A percentile compares a stretch with the other conserved stretches of the same genome.
Evolutionary conservation across 1,140 invertebrate species (phyloP).

Genomic region (Drosophila azteca): DNA sequence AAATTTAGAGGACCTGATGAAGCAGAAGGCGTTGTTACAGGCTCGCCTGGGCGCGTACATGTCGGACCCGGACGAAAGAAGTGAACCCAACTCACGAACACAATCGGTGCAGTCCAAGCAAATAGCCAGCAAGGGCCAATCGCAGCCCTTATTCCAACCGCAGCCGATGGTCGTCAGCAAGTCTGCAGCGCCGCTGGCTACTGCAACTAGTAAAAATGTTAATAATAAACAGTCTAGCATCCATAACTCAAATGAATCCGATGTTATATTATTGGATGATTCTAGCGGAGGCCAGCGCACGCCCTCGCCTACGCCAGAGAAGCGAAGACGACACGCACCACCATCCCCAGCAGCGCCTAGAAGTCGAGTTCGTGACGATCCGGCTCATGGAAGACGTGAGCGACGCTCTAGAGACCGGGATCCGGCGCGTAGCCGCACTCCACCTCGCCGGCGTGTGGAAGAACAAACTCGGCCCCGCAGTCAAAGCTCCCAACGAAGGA

Average conservation of each 20-base stretch:
- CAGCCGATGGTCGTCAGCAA: slow-evolving; percentile 55
- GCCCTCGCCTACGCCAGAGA: slow-evolving; percentile 61
- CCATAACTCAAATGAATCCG: slow-evolving; percentile 81
- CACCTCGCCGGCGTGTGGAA: slow-evolving; percentile 53
- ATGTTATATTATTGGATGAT: slow-evolving; percentile 84
- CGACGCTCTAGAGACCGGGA: slow-evolving; percentile 47
- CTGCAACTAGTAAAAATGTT: slow-evolving; percentile 81
- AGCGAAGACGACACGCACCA: slow-evolving; percentile 60
- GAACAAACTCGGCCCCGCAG: slow-evolving; percentile 32
- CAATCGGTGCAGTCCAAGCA: slow-evolving; percentile 3
- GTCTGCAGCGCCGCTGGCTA: slow-evolving; percentile 67
- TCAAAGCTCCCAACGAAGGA: slow-evolving; percentile 61
- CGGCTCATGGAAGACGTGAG: slow-evolving; percentile 35
- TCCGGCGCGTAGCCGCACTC: slow-evolving; percentile 55
- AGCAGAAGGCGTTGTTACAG: slow-evolving; percentile 91
- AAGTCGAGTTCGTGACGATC: slow-evolving; percentile 42
- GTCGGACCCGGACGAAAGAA: slow-evolving; percentile 84
- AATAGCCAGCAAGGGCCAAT: not conserved
- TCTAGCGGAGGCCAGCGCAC: slow-evolving; percentile 81
- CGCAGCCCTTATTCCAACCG: slow-evolving; percentile 23
- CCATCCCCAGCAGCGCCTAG: slow-evolving; percentile 29
- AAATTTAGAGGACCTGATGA: slow-evolving; percentile 94
- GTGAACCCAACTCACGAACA: slow-evolving; percentile 14
- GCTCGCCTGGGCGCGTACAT: slow-evolving; percentile 86
- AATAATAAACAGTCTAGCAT: slow-evolving; percentile 79